Evolutionary conservation across 2,888 invertebrate genomes (phyloP).

Genomic region (Proisotoma minuta): DNA sequence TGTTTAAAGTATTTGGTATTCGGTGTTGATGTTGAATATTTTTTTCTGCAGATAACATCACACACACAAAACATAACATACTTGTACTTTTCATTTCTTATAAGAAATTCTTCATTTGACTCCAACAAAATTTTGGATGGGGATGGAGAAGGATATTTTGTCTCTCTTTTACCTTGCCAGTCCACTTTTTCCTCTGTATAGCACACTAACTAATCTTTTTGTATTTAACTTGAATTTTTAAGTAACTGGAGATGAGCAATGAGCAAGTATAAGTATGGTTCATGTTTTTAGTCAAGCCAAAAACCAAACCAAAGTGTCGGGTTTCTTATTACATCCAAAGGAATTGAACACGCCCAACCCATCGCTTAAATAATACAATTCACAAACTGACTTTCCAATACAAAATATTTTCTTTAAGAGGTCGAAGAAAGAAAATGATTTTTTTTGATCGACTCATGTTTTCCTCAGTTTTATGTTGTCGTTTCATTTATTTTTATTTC

Average conservation of each 20-base stretch:
- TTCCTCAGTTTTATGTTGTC: slow-evolving; percentile 3
- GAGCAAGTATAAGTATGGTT: too few species aligned
- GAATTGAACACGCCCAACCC: too few species aligned
- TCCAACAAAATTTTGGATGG: slow-evolving; percentile 2
- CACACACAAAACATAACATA: neutral
- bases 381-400: too few species aligned
- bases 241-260: slow-evolving; percentile 2
- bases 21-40: too few species aligned
- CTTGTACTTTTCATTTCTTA: neutral
- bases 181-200: neutral
- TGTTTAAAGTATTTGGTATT: too few species aligned
- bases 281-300: too few species aligned
- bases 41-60: neutral
- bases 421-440: neutral
- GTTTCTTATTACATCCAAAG: too few species aligned
- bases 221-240: neutral
- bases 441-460: neutral
- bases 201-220: too few species aligned
- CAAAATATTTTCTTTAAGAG: neutral
- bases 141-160: slow-evolving; percentile 1
- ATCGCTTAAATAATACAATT: too few species aligned
- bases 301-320: too few species aligned
- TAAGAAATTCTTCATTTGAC: neutral
- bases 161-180: neutral
- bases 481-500: slow-evolving; percentile 5